Evolutionary conservation across 2,113 vertebrate species (phyloP).

Genomic region (Melanostigma gelatinosum): DNA sequence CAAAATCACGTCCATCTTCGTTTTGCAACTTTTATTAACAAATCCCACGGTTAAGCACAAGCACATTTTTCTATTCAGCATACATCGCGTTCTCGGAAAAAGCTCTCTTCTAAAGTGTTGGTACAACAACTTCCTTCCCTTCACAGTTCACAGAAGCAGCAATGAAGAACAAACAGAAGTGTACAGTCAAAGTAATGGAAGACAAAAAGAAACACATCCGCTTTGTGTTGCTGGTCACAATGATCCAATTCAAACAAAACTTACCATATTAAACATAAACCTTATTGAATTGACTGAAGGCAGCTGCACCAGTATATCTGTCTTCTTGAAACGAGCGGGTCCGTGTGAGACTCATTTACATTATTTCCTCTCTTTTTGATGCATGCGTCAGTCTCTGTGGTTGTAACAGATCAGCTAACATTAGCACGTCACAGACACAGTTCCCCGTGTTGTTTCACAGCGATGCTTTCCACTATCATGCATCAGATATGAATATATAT

Average conservation of each 20-base stretch:
- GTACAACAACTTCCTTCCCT: too few relatives aligned
- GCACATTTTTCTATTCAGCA: too few relatives aligned
- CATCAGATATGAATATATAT: rapidly evolving
- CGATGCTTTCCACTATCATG: rapidly evolving
- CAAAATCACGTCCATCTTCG: too few relatives aligned
- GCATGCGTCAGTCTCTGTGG: neutral
- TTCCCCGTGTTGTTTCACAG: neutral
- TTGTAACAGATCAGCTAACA: rapidly evolving
- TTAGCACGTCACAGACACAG: neutral
- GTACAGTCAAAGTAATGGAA: neutral
- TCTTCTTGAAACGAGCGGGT: rapidly evolving
- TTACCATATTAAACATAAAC: conserved; percentile 28
- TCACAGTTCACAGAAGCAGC: neutral
- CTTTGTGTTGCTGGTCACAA: neutral
- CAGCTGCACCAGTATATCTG: neutral
- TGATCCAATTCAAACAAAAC: conserved; percentile 10
- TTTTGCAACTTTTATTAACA: too few relatives aligned
- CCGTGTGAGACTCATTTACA: rapidly evolving
- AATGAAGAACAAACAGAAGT: neutral
- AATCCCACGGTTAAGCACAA: too few relatives aligned
- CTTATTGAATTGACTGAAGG: neutral
- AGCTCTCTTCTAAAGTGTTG: too few relatives aligned
- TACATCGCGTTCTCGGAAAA: too few relatives aligned
- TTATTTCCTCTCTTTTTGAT: neutral
- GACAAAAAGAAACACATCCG: neutral